Base-by-base conservation (phyloP, 2,113 vertebrate species). In the Motacilla tschutschensis region DNA sequence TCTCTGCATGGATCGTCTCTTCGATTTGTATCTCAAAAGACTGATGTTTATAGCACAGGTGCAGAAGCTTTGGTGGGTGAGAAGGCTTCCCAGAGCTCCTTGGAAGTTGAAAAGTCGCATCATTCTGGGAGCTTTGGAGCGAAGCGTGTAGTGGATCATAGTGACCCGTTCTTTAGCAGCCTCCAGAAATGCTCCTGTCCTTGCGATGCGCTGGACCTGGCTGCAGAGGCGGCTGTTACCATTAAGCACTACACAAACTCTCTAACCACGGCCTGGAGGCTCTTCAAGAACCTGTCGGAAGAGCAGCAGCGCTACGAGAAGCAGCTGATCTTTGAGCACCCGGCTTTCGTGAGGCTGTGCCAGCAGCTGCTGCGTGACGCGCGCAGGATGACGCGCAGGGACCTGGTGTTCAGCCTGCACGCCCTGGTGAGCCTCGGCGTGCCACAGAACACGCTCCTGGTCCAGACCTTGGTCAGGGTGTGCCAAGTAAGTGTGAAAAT, bases 391-490 rank as follows among this genome's bases (percentile, higher is more conserved):
- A 41, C 3, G 0, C 87, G 26, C 8, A 25, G 93, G 2, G 91
- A 97, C 48, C 31, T 99, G 44, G 89, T 96, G 16, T 98, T 98
- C 74, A 95, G 95, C 51, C 95, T 99, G 41, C 82, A 98, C n/a
- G 96, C 97, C 1, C 19, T 97, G 16, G 80, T 98, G 80, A 98
- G 79, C 41, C 94, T 99, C 4, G 97, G 98, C 1, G 86, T 99
- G 51, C 93, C 98, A 12, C 98, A 99, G 87, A 94, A 93, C 29
- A 98, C 98, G 14, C 96, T 95, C 1, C 95, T 99, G 3, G 90
- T 99, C 26, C 98, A 99, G 94, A 98, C 98, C 7, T 93, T 98
- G 60, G 88, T 99, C 40, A 97, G 98, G 44, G 77, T 95, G n/a
- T 97, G 96, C 51, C 98, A 99, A 96, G 99, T 99, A 95, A 95